These are phyloP conservation scores for Lasioglossum villosulum DNA, from an alignment of 2,888 invertebrate genomes.

Conservation along the genomic window DNA sequence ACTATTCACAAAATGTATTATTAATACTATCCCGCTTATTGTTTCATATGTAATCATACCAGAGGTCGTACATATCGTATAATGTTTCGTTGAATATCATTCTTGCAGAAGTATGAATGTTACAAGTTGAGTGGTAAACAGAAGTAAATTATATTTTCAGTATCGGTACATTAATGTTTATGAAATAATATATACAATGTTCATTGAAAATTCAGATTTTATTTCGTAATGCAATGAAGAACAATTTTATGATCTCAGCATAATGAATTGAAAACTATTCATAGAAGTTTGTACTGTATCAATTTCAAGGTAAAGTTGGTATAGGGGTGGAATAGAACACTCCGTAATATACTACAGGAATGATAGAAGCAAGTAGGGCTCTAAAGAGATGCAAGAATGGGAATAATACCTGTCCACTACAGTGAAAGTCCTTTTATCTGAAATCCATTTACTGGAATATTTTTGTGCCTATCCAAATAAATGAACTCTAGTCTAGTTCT, in stretches of 20 bases:
- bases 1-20: slow-evolving; percentile 17
- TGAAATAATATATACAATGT: background rate
- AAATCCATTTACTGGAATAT: background rate
- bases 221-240: background rate
- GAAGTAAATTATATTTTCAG: slow-evolving; percentile 1
- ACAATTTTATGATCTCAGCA: background rate
- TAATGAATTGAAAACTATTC: background rate
- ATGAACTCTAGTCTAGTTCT: background rate
- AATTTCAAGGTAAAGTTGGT: background rate
- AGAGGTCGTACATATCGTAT: background rate
- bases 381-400: slow-evolving; percentile 36
- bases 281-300: slow-evolving; percentile 10
- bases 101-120: background rate
- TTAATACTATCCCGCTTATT: background rate
- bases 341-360: slow-evolving; percentile 38
- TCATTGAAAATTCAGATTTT: background rate
- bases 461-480: background rate
- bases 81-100: slow-evolving; percentile 15
- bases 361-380: slow-evolving; percentile 47
- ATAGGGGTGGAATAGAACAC: slow-evolving; percentile 28
- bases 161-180: background rate
- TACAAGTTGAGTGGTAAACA: background rate
- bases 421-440: background rate
- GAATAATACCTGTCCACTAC: slow-evolving; percentile 36
- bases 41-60: background rate